Evolutionary conservation across 2,888 invertebrate genomes (phyloP).

Genomic region (Tanypteryx hageni): DNA sequence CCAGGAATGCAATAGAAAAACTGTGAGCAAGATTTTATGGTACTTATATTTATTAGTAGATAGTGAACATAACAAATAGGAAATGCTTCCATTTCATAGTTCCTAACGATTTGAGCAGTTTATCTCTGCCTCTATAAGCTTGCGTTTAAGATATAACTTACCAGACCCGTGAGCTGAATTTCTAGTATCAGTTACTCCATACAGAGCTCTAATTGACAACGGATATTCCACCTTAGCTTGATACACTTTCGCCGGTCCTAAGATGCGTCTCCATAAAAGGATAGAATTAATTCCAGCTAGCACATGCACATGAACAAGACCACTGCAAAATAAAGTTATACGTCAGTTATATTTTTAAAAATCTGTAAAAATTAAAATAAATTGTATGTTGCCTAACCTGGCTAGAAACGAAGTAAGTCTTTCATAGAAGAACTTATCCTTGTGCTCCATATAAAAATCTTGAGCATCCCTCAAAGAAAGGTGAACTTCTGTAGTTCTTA

Average conservation of each 20-base stretch:
- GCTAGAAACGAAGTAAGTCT: constrained; percentile 32
- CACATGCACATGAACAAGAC: constrained; percentile 35
- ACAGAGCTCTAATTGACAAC: constrained; percentile 38
- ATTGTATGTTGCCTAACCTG: not conserved
- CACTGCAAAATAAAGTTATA: not conserved
- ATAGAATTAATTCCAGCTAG: constrained; percentile 38
- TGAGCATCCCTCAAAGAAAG: constrained; percentile 32
- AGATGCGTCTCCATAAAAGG: constrained; percentile 25
- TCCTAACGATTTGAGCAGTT: too few species aligned
- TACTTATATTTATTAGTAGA: too few species aligned
- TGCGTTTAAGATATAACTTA: not conserved
- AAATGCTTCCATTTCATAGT: not conserved
- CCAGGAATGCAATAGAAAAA: too few species aligned
- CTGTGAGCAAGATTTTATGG: too few species aligned
- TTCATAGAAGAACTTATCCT: constrained; percentile 39
- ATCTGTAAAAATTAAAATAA: not conserved
- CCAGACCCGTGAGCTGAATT: constrained; percentile 54
- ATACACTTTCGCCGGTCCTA: constrained; percentile 52
- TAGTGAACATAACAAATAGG: not conserved
- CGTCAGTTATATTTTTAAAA: not conserved
- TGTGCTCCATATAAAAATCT: constrained; percentile 41
- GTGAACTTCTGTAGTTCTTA: constrained; percentile 2
- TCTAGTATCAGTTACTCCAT: constrained; percentile 53
- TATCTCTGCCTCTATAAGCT: too few species aligned
- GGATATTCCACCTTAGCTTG: constrained; percentile 43